These are phyloP conservation scores for Clytia hemisphaerica DNA, from an alignment of 30 jellyfish, hydroid and myxozoan genomes.

Conservation along the genomic window DNA sequence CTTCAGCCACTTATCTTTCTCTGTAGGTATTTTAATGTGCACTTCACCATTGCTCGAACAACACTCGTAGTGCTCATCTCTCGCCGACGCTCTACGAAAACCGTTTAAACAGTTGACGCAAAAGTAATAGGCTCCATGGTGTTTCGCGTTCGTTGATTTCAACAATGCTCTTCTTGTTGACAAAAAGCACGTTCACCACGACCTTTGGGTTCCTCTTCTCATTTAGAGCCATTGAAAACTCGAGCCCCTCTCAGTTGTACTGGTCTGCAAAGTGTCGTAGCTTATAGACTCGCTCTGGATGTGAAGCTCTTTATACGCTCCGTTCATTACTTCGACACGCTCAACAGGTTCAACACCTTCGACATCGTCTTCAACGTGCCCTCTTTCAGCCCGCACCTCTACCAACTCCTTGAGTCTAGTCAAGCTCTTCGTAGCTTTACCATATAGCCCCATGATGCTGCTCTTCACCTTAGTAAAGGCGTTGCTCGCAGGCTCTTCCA, in stretches of 20 bases:
- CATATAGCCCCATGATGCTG: neutral
- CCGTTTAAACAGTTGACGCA: constrained; percentile 27
- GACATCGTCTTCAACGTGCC: neutral
- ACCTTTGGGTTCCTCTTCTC: constrained; percentile 30
- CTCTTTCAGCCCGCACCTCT: neutral
- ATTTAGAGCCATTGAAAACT: constrained; percentile 11
- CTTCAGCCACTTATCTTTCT: constrained; percentile 1
- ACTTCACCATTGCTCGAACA: constrained; percentile 9
- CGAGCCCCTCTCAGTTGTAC: constrained; percentile 18
- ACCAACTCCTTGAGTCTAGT: neutral
- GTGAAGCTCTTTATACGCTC: neutral
- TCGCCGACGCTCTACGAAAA: neutral
- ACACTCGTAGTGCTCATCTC: neutral
- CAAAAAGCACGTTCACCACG: constrained; percentile 19
- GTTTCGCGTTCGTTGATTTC: neutral
- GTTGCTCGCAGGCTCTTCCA: neutral
- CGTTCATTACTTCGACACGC: neutral
- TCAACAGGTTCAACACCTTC: neutral
- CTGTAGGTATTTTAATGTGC: constrained; percentile 14
- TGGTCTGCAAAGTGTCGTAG: neutral
- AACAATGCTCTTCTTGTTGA: neutral
- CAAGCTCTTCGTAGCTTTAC: neutral
- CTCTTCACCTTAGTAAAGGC: neutral
- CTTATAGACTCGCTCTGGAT: too few species aligned
- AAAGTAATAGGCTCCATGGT: neutral